A percentile compares a stretch with the other conserved stretches of the same genome.
Conservation (phyloP, 1,140 invertebrate species). For the Plutomurus gul region DNA sequence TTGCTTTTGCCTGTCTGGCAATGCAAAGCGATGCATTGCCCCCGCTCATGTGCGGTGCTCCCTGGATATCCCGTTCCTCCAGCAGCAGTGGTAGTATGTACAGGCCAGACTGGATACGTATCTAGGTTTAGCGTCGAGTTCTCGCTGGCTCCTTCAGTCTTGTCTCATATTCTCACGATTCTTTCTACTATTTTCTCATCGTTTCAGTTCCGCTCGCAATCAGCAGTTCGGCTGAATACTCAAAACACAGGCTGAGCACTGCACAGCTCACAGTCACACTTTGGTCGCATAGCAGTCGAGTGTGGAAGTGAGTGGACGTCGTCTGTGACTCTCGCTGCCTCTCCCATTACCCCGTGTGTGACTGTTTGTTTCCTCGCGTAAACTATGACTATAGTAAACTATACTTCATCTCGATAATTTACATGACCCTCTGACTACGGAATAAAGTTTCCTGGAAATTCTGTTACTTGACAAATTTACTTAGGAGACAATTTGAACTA, state of each 20-base stretch:
- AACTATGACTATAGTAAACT: neutral
- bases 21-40: neutral
- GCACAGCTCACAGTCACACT: neutral
- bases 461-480: no score
- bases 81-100: no score
- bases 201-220: constrained; percentile 22
- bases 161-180: constrained; percentile 22
- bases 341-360: neutral
- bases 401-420: no score
- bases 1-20: neutral
- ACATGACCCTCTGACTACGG: no score
- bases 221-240: neutral
- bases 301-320: neutral
- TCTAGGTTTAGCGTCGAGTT: neutral
- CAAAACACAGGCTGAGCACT: neutral
- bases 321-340: no score
- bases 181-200: constrained; percentile 26
- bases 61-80: no score
- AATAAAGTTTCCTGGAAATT: no score
- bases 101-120: neutral
- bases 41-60: neutral
- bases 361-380: neutral
- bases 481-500: no score
- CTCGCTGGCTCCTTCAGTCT: neutral
- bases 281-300: constrained; percentile 10